Evolutionary conservation across 2,113 vertebrate species (phyloP), one percentile per base, ranked within the genome.

Genomic region (Acrocephalus arundinaceus): DNA sequence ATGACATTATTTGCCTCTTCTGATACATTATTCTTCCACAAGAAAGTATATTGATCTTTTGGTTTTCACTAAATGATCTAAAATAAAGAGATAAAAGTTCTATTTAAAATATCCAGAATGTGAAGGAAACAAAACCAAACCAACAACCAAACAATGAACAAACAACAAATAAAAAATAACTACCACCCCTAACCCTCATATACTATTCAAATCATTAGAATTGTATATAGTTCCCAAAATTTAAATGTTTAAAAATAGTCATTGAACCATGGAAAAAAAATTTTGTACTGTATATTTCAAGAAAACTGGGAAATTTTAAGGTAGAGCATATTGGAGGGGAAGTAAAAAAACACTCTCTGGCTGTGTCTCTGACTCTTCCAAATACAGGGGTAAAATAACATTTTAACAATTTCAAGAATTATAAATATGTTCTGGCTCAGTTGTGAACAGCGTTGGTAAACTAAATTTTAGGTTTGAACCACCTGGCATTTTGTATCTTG

Each of bases 141-240:
- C 4, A 65, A 7, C 35, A 33, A 33, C 4, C 3, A 27, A 70
- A 12, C 10, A 55, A 17, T 3, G 6, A 58, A 21, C 7, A 15
- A 41, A 16, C 2, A 28, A 39, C 19, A 61, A 62, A 35, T 6
- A 57, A 55, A 51, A 58, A 12, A 4, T 9, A 45, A 22, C 7
- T 18, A 16, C 3, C 6, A 5, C 1, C 11, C 1, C 13, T 3
- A 1, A 46, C 4, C 2, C 16, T 68, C 22, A 51, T 11, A 20
- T 54, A 28, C 35, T 21, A 54, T 13, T n/a, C 15, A 79, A 72
- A 22, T 61, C 8, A 85, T 10, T 4, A 82, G 65, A 57, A 65
- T 9, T 25, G 0, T 5, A 67, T 30, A 31, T 7, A 48, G 6
- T 33, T 89, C 5, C 48, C 10, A 82, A 52, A 59, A 67, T 19